Conservation (phyloP, 2,797 vertebrate species). For the Anguilla anguilla region DNA sequence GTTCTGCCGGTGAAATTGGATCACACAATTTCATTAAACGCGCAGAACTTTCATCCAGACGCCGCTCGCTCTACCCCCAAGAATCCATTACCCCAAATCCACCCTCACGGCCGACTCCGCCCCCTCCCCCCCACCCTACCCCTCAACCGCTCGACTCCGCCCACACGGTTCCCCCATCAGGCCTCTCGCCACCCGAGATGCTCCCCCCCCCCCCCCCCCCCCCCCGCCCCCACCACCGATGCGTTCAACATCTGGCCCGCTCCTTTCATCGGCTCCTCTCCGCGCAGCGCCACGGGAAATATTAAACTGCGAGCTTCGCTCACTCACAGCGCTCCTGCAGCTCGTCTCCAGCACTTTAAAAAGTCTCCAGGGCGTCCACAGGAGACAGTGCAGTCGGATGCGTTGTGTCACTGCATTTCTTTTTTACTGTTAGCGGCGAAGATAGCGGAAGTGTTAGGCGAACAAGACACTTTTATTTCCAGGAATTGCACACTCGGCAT, state of each 20-base stretch:
- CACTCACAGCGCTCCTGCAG: not conserved
- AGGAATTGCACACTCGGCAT: not conserved
- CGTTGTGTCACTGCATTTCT: not conserved
- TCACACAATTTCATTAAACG: not conserved
- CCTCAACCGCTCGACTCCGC: not conserved
- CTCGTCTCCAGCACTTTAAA: conserved; percentile 1
- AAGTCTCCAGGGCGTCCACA: not conserved
- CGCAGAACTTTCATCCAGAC: not conserved
- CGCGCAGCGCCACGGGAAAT: not conserved
- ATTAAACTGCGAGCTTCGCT: not conserved
- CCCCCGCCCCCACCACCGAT: not conserved
- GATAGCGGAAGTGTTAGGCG: not conserved
- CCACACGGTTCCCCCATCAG: not conserved
- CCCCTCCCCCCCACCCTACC: not conserved
- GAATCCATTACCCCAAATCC: not conserved
- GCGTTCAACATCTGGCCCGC: not conserved
- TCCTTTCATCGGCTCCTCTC: not conserved
- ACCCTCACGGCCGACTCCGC: not conserved
- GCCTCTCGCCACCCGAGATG: not conserved
- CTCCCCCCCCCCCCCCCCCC: not conserved
- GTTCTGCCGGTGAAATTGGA: not conserved
- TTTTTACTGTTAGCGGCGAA: not conserved
- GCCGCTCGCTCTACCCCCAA: not conserved
- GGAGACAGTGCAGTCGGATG: not conserved
- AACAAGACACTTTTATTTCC: not conserved